Evolutionary conservation across 2,113 vertebrate genomes (phyloP), one percentile per base, ranked within the genome.

Genomic region (Mobula birostris): DNA sequence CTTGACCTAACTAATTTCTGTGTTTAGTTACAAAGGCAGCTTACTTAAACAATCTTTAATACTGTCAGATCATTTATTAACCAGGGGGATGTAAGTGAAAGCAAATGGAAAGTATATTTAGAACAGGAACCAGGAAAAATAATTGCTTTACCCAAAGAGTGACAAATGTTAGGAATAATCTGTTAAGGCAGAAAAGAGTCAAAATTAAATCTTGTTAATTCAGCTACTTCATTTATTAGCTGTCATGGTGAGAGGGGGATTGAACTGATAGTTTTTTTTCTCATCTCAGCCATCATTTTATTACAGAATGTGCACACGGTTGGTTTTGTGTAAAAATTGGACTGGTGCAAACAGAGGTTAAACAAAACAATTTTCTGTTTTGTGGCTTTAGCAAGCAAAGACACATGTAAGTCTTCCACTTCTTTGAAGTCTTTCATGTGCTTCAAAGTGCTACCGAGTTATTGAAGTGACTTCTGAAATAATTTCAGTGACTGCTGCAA

Each of bases 41-140:
- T 90, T 68, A 19, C 14, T 19, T 66, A 32, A 66, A 90, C 29
- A 66, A 66, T 85, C 24, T 58, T 58, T 32, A 15, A 68, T 66
- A 66, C 12, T 4, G 29, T 88, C 56, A 61, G 56, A 29, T 29
- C 12, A 90, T 66, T 90, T 68, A 90, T 90, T 68, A 32, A 66
- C 15, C 12, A n/a, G 63, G n/a, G 8, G 14, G 61, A 5, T 88
- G n/a, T 32, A 66, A 66, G 63, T 66, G 85, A 58, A 90, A 90
- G 66, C 61, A n/a, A n/a, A 88, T 88, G 82, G 56, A 85, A 87
- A 63, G 56, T 68, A 90, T 15, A 90, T 90, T 90, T 32, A 32
- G 61, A 83, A 83, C 80, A 83, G 40, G 21, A 56, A 58, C 21
- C 21, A 56, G 24, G 17, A 79, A 83, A 21, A 83, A 56, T 56